These are phyloP conservation scores for Zhuqinia jingwanae DNA, from an alignment of 2,888 invertebrate species.

Conservation along the genomic window DNA sequence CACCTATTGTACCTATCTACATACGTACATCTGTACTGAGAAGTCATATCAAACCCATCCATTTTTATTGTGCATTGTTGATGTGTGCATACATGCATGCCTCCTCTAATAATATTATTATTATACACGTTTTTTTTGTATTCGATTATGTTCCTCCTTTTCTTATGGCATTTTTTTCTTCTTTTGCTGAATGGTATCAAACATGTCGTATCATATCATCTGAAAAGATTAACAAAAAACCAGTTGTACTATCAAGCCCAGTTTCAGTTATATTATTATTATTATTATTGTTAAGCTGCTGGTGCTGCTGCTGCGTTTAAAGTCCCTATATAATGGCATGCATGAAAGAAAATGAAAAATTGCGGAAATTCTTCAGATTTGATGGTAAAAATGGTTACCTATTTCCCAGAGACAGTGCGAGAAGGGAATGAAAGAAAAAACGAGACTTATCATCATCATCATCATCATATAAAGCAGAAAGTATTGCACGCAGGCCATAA, in stretches of 20 bases:
- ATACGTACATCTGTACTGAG: too few species aligned
- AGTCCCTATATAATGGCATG: conserved; percentile 12
- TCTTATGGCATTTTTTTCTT: not conserved
- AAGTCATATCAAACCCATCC: not conserved
- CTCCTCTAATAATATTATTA: too few species aligned
- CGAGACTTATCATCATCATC: too few species aligned
- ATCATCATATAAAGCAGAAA: too few species aligned
- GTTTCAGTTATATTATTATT: too few species aligned
- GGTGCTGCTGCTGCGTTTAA: not conserved
- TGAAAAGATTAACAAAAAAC: conserved; percentile 63
- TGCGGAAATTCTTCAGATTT: conserved; percentile 67
- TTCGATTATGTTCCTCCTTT: conserved; percentile 27
- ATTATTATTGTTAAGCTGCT: not conserved
- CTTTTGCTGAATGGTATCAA: conserved; percentile 29
- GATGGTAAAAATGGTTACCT: conserved; percentile 66
- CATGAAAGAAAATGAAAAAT: conserved; percentile 69
- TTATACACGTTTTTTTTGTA: conserved; percentile 33
- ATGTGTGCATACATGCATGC: not conserved
- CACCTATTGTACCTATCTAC: not conserved
- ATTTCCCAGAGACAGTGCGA: conserved; percentile 61
- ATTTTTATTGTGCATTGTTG: not conserved
- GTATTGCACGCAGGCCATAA: not conserved
- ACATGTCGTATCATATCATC: conserved; percentile 31
- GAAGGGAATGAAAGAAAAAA: conserved; percentile 31
- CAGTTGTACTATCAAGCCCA: conserved; percentile 48